phyloP scores from a whole-genome alignment of 2,113 vertebrate genomes.

The Numida meleagris region DNA sequence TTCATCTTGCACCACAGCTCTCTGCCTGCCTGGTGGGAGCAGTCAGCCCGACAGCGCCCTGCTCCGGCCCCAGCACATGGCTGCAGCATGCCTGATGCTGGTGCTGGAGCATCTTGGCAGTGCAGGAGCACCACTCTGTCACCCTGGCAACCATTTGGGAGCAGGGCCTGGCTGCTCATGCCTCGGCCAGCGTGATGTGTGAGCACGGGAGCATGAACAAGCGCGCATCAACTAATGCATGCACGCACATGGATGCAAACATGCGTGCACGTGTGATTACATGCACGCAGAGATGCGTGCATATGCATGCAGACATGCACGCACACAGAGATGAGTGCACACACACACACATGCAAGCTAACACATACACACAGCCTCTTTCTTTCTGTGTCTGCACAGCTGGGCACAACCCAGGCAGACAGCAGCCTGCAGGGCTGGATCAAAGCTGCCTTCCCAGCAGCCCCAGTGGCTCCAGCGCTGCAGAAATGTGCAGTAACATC shows the following conservation, averaged over 20 bases:
- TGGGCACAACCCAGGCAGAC: not conserved
- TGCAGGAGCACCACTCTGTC: rapidly evolving
- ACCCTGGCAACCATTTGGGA: not conserved
- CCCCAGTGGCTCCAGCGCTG: rapidly evolving
- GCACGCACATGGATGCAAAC: not conserved
- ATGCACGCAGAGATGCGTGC: no score
- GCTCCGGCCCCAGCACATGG: rapidly evolving
- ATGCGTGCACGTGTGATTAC: not conserved
- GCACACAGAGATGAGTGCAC: not conserved
- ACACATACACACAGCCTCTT: not conserved
- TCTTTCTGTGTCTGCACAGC: not conserved
- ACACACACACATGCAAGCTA: no score
- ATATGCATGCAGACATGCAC: no score
- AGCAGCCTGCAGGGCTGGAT: not conserved
- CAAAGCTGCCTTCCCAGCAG: not conserved
- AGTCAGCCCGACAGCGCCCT: rapidly evolving
- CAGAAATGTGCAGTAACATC: rapidly evolving
- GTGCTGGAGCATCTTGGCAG: rapidly evolving
- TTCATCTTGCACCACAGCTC: rapidly evolving
- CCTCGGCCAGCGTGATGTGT: rapidly evolving
- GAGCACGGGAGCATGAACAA: rapidly evolving
- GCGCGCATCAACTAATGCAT: rapidly evolving
- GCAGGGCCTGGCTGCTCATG: not conserved
- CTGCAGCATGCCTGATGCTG: rapidly evolving
- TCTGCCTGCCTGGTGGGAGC: rapidly evolving